phyloP scores from a whole-genome alignment of 2,797 vertebrate species.

The Protonibea diacanthus region DNA sequence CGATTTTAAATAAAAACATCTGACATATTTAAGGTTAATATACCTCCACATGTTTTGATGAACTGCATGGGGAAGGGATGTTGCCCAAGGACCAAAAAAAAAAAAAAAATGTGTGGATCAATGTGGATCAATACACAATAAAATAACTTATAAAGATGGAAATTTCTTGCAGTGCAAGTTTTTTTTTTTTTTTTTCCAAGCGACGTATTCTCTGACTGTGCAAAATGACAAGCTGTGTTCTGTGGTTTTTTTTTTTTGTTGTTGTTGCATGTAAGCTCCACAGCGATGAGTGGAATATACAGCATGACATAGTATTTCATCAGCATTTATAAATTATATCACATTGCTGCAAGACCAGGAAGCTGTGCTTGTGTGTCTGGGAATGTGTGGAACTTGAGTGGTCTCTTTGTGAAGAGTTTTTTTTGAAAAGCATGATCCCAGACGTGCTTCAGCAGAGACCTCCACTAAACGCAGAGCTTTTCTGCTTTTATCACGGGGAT shows the following conservation, averaged over 20 bases:
- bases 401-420: conserved; percentile 16
- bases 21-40: neutral
- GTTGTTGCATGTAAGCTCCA: neutral
- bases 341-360: neutral
- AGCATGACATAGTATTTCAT: neutral
- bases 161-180: conserved; percentile 2
- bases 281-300: neutral
- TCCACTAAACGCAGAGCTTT: neutral
- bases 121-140: conserved; percentile 27
- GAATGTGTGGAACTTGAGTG: conserved; percentile 1
- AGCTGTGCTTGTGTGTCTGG: neutral
- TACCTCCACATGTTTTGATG: neutral
- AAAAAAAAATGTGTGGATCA: conserved; percentile 9
- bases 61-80: conserved; percentile 30
- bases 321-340: conserved; percentile 1
- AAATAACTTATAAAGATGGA: neutral
- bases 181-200: neutral
- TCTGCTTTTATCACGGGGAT: conserved; percentile 2
- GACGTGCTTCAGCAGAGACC: neutral
- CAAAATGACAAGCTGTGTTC: conserved; percentile 1
- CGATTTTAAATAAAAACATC: neutral
- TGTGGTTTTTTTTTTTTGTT: too few species aligned
- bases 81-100: too few species aligned
- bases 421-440: neutral
- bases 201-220: neutral